Percentiles rank a stretch among this genome's conserved stretches.
Conservation (phyloP, 2,797 vertebrate species). For the Chaetodon trifasciatus region DNA sequence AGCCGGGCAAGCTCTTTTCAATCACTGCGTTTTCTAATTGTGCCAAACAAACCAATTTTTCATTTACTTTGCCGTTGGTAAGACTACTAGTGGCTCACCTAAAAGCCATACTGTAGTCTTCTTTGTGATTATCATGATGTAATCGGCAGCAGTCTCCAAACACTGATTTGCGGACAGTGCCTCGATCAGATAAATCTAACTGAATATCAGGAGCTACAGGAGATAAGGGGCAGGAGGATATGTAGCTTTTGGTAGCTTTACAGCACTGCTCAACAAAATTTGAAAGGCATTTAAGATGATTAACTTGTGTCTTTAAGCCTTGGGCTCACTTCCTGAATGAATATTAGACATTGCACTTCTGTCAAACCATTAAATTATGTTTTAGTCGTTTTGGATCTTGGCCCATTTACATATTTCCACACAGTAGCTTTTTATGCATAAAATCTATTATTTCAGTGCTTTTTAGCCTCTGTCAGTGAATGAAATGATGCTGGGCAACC, state of each 20-base stretch:
- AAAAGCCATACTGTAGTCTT: neutral
- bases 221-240: constrained; percentile 14
- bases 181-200: constrained; percentile 17
- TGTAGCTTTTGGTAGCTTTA: constrained; percentile 36
- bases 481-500: constrained; percentile 4
- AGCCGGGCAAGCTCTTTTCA: neutral
- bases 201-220: constrained; percentile 5
- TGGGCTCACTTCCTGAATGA: constrained; percentile 41
- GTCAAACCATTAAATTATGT: constrained; percentile 65
- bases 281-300: constrained; percentile 56
- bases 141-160: constrained; percentile 3
- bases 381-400: constrained; percentile 43
- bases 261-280: constrained; percentile 36
- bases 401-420: constrained; percentile 60
- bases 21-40: neutral
- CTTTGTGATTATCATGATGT: constrained; percentile 6
- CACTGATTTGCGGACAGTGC: constrained; percentile 19
- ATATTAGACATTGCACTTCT: constrained; percentile 51
- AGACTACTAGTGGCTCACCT: neutral
- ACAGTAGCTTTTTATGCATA: constrained; percentile 27
- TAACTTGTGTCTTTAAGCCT: constrained; percentile 58
- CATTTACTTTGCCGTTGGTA: neutral
- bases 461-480: constrained; percentile 4
- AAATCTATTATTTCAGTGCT: constrained; percentile 4
- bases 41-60: neutral